Conservation (phyloP, 1,140 invertebrate genomes). For the Drosophila athabasca region DNA sequence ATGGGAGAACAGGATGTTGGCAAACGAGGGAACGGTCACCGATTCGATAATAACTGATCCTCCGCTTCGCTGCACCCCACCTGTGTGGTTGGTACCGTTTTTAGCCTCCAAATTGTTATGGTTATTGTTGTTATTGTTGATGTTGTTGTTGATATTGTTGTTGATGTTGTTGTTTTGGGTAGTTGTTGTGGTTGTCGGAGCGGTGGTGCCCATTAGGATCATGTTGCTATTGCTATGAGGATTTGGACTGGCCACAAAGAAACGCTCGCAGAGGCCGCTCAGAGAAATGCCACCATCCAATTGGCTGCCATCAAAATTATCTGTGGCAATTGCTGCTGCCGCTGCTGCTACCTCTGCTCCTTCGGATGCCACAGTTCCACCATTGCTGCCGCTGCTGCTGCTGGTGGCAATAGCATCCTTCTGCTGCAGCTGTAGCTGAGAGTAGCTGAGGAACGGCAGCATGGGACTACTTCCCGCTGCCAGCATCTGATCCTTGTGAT, state of each 20-base stretch:
- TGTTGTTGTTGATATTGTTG: constrained; percentile 25
- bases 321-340: constrained; percentile 18
- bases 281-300: constrained; percentile 71
- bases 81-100: constrained; percentile 34
- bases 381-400: constrained; percentile 1
- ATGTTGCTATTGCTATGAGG: constrained; percentile 60
- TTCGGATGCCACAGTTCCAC: constrained; percentile 20
- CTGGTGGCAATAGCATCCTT: constrained; percentile 37
- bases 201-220: constrained; percentile 40
- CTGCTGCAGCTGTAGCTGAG: constrained; percentile 51
- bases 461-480: constrained; percentile 65
- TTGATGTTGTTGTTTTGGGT: constrained; percentile 15
- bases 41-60: constrained; percentile 58
- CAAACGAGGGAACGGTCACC: constrained; percentile 70
- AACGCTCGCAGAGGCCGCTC: constrained; percentile 71
- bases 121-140: constrained; percentile 16
- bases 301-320: constrained; percentile 63
- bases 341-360: constrained; percentile 23
- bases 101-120: constrained; percentile 22
- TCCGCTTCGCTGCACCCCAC: constrained; percentile 11
- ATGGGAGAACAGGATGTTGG: constrained; percentile 63
- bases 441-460: constrained; percentile 60
- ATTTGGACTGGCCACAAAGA: constrained; percentile 71
- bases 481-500: constrained; percentile 82
- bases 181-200: constrained; percentile 18